Percentiles rank a stretch among this genome's conserved stretches.
Conservation (phyloP, 1,140 invertebrate genomes). For the Hyles euphorbiae region DNA sequence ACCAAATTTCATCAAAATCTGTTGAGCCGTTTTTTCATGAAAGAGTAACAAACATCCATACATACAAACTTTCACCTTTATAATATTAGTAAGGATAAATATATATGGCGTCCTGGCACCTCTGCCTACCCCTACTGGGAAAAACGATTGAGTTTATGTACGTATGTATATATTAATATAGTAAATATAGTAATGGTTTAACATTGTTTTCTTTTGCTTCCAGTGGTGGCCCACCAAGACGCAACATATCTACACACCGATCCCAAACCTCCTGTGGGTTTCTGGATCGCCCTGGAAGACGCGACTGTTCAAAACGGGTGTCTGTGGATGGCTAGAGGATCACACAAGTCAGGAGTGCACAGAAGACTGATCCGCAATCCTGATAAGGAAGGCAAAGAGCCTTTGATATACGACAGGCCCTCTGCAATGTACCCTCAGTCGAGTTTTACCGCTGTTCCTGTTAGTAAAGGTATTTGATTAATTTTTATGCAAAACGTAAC, state of each 20-base stretch:
- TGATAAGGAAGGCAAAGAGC: conserved; percentile 77
- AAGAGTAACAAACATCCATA: too few relatives aligned
- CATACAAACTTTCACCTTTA: too few relatives aligned
- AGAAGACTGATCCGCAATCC: conserved; percentile 83
- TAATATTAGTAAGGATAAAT: too few relatives aligned
- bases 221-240: conserved; percentile 92
- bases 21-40: too few relatives aligned
- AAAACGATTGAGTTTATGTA: too few relatives aligned
- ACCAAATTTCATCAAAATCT: too few relatives aligned
- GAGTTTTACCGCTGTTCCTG: conserved; percentile 86
- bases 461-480: conserved; percentile 49
- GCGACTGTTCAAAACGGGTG: conserved; percentile 95
- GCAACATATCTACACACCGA: conserved; percentile 90
- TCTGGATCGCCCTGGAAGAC: conserved; percentile 97
- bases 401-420: conserved; percentile 80
- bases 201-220: conserved; percentile 20
- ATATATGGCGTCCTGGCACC: too few relatives aligned
- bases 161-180: too few relatives aligned
- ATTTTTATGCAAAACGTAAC: not conserved
- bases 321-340: conserved; percentile 93
- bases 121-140: too few relatives aligned
- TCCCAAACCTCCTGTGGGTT: conserved; percentile 85
- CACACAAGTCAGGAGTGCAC: conserved; percentile 89
- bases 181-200: too few relatives aligned
- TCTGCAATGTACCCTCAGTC: conserved; percentile 83